Evolutionary conservation across 2,888 invertebrate species (phyloP).

Genomic region (Copidosoma aretas): DNA sequence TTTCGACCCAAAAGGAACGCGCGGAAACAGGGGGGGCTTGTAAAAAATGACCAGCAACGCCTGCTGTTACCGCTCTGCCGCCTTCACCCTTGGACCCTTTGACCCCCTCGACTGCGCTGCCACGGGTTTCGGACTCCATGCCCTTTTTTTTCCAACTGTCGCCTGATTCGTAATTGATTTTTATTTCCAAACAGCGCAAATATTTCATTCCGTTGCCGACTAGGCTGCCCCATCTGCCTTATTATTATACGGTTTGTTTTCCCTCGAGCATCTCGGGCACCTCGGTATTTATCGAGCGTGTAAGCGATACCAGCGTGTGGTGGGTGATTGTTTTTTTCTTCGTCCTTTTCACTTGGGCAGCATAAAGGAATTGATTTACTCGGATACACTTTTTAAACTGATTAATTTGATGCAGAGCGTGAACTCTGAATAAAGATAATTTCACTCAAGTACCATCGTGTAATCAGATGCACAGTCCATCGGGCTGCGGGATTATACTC

Average conservation of each 20-base stretch:
- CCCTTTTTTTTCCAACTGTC: slow-evolving; percentile 2
- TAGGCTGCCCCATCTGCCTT: background rate
- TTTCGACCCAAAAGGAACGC: background rate
- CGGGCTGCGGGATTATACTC: no score
- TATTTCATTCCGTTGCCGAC: slow-evolving; percentile 1
- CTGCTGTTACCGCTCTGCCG: background rate
- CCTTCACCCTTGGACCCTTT: background rate
- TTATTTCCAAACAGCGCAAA: background rate
- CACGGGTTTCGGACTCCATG: slow-evolving; percentile 2
- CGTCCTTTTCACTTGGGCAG: no score
- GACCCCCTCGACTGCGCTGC: no score
- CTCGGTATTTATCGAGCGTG: no score
- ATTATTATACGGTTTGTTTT: slow-evolving; percentile 15
- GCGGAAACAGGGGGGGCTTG: background rate
- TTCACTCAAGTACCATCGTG: no score
- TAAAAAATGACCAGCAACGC: background rate
- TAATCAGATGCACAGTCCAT: no score
- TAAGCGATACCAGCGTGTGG: no score
- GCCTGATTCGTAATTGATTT: slow-evolving; percentile 17
- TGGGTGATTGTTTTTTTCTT: no score
- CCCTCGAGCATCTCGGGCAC: background rate
- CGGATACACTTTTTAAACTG: no score
- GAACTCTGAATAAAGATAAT: no score
- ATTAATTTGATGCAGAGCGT: no score
- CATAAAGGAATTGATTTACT: no score